phyloP scores from a whole-genome alignment of 2,888 invertebrate genomes.

The Idaea aversata region DNA sequence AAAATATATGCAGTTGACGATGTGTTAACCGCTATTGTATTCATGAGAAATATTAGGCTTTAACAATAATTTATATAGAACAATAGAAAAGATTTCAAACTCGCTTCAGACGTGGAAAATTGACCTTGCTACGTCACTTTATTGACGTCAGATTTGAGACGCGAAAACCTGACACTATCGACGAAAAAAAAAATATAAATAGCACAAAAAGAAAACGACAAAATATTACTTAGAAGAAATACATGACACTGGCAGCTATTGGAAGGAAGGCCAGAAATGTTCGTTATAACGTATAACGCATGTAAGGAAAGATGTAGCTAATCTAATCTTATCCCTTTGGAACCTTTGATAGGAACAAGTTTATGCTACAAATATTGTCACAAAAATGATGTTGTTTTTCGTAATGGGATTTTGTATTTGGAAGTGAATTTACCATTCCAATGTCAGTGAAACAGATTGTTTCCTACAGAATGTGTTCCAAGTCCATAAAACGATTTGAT shows the following conservation, averaged over 20 bases:
- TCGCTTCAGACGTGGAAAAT: background rate
- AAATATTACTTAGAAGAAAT: too few species aligned
- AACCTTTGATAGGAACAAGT: background rate
- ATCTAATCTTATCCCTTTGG: background rate
- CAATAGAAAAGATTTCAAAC: background rate
- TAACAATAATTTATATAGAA: background rate
- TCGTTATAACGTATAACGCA: too few species aligned
- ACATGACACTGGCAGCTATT: too few species aligned
- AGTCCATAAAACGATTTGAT: conserved; percentile 28
- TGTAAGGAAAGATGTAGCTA: too few species aligned
- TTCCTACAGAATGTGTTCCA: conserved; percentile 27
- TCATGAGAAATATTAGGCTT: background rate
- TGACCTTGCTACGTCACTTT: background rate
- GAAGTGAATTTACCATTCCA: conserved; percentile 27
- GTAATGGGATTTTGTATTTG: conserved; percentile 49
- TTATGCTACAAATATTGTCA: background rate
- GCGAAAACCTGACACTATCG: background rate
- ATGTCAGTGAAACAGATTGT: conserved; percentile 26
- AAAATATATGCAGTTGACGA: background rate
- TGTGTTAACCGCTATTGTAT: background rate
- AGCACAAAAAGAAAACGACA: too few species aligned
- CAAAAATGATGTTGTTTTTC: conserved; percentile 44
- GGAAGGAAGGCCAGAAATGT: too few species aligned
- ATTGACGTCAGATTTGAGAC: background rate
- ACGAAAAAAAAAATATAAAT: too few species aligned